Conservation (phyloP, 2,113 vertebrate genomes). For the Elephantulus edwardii region DNA sequence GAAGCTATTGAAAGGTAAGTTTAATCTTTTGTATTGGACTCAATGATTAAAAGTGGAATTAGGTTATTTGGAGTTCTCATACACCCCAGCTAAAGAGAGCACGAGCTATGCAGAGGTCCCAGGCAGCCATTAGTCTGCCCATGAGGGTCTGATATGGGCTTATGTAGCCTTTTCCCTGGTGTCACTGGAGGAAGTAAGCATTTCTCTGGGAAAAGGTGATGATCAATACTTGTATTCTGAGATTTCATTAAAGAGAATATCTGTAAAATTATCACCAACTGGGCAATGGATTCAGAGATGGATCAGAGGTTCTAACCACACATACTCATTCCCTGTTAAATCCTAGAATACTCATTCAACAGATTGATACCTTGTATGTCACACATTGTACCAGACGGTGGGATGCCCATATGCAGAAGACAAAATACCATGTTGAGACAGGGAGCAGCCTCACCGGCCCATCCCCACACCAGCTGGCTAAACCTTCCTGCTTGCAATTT, state of each 20-base stretch:
- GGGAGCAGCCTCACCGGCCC: too few relatives aligned
- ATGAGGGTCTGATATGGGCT: not conserved
- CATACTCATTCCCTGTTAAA: not conserved
- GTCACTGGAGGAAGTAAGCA: not conserved
- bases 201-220: not conserved
- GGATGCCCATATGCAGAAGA: not conserved
- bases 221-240: not conserved
- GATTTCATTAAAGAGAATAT: not conserved
- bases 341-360: not conserved
- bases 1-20: constrained; percentile 21
- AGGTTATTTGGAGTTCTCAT: constrained; percentile 23
- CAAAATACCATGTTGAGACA: too few relatives aligned
- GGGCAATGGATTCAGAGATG: not conserved
- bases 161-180: too few relatives aligned
- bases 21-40: constrained; percentile 27
- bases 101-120: not conserved
- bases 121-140: not conserved
- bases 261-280: not conserved
- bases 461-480: too few relatives aligned
- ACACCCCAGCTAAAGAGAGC: not conserved
- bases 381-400: not conserved
- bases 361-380: not conserved
- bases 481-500: too few relatives aligned
- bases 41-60: constrained; percentile 34
- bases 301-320: not conserved